phyloP scores from a whole-genome alignment of 2,113 vertebrate genomes.

The Oxygymnocypris stewartii region DNA sequence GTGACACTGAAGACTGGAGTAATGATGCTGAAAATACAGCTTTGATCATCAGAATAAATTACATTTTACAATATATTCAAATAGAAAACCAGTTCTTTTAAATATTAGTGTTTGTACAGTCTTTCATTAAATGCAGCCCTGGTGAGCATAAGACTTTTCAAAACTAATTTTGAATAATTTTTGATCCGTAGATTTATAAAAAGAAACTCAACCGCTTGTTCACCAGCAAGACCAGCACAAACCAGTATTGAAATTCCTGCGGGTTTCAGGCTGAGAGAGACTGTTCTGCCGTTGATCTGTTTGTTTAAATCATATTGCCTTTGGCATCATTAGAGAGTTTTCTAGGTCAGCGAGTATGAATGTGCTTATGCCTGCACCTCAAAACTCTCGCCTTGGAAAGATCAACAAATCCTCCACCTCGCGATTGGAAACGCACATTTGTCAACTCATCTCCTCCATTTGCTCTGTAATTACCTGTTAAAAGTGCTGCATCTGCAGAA shows the following conservation, averaged over 20 bases:
- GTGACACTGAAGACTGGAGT: too few relatives aligned
- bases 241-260: background rate
- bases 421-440: slow-evolving; percentile 62
- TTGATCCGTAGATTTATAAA: background rate
- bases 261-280: background rate
- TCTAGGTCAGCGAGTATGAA: slow-evolving; percentile 40
- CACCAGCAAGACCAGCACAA: background rate
- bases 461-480: background rate
- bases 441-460: slow-evolving; percentile 61
- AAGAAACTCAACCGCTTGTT: background rate
- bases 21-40: too few relatives aligned
- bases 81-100: background rate
- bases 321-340: slow-evolving; percentile 39
- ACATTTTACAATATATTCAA: background rate
- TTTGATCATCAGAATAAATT: background rate
- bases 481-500: slow-evolving; percentile 33
- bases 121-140: background rate
- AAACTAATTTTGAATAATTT: too few relatives aligned
- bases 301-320: slow-evolving; percentile 36
- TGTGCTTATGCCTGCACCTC: slow-evolving; percentile 14
- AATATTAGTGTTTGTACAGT: background rate
- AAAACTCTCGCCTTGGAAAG: slow-evolving; percentile 48
- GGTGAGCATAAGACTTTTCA: background rate
- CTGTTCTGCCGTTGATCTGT: background rate
- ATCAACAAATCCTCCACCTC: slow-evolving; percentile 70